Conservation (phyloP, 2,113 vertebrate genomes). For the Nycticorax nycticorax region DNA sequence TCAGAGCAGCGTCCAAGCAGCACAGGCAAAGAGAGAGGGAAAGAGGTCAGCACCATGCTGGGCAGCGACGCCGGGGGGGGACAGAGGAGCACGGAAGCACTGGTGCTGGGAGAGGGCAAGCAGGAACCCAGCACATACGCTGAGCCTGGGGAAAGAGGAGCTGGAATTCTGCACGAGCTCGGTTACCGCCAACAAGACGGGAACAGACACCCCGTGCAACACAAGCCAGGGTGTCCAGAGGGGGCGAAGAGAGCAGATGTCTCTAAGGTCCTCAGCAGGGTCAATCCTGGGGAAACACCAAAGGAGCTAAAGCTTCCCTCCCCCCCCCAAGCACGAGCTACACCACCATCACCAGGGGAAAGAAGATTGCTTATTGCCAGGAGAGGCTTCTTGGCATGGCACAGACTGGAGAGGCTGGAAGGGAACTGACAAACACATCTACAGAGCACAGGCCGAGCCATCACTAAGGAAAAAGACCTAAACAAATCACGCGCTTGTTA, state of each 20-base stretch:
- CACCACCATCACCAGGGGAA: neutral
- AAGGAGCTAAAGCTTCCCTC: neutral
- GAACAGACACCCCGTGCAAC: neutral
- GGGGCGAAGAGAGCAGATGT: neutral
- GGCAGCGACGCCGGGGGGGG: neutral
- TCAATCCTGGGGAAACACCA: neutral
- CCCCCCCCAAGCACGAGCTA: neutral
- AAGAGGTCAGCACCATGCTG: neutral
- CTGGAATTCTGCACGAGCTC: neutral
- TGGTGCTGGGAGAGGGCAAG: neutral
- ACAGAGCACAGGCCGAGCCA: neutral
- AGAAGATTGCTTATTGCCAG: neutral
- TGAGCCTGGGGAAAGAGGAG: neutral
- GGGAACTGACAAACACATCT: neutral
- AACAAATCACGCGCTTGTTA: neutral
- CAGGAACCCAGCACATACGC: accelerated
- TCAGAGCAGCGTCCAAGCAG: conserved; percentile 31
- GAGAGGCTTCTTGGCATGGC: neutral
- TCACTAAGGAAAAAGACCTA: neutral
- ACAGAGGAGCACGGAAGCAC: neutral
- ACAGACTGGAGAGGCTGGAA: neutral
- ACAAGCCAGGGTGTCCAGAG: neutral
- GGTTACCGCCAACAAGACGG: neutral
- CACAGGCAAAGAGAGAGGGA: conserved; percentile 32
- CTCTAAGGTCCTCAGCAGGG: neutral